Conservation (phyloP, 2,797 vertebrate genomes). For the Mycteria americana region DNA sequence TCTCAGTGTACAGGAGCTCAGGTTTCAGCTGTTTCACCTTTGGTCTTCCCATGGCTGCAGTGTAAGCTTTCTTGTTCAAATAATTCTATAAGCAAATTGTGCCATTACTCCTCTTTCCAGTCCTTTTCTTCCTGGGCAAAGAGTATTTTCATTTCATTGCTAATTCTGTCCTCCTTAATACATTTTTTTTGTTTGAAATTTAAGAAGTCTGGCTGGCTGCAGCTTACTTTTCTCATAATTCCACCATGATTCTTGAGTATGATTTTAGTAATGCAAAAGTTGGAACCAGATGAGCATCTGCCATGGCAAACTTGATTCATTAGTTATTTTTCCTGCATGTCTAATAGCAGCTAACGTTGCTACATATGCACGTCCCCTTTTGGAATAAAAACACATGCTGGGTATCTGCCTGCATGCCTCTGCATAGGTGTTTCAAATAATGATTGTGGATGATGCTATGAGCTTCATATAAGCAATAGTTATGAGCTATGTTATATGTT, state of each 20-base stretch:
- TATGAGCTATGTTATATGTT: neutral
- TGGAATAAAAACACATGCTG: neutral
- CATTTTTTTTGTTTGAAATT: neutral
- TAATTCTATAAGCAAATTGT: neutral
- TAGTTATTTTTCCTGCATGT: neutral
- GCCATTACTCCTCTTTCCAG: neutral
- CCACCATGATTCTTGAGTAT: neutral
- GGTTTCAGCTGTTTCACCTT: constrained; percentile 78
- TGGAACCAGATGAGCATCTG: neutral
- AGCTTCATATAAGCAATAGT: neutral
- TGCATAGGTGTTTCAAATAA: neutral
- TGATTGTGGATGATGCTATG: neutral
- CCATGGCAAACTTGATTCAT: neutral
- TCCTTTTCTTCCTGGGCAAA: neutral
- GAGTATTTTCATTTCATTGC: neutral
- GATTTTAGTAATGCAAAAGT: neutral
- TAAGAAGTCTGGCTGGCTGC: neutral
- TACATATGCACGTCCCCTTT: neutral
- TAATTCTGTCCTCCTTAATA: neutral
- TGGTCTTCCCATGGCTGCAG: constrained; percentile 73
- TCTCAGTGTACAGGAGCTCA: constrained; percentile 68
- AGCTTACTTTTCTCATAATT: neutral
- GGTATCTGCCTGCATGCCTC: neutral
- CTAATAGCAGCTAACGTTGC: neutral
- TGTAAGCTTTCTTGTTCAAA: constrained; percentile 55